Evolutionary conservation across 2,888 invertebrate species (phyloP).

Genomic region (Philereme transversata): DNA sequence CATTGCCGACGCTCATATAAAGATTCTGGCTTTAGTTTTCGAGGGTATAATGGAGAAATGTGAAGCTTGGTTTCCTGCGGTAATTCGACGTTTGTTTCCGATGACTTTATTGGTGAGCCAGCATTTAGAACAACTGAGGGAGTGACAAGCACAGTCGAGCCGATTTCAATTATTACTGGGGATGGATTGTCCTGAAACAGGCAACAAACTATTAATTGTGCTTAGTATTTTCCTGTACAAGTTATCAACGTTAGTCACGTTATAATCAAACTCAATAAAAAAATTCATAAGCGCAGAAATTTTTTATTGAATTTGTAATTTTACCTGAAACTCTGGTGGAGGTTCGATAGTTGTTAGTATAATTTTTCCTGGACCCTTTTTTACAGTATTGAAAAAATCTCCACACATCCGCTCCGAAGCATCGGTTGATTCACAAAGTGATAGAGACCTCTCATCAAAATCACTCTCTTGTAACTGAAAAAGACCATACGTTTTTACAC

Average conservation of each 20-base stretch:
- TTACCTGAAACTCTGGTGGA: constrained; percentile 92
- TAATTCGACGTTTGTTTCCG: constrained; percentile 53
- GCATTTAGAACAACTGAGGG: constrained; percentile 57
- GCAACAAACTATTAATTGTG: neutral
- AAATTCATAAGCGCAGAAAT: too few relatives aligned
- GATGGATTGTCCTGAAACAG: constrained; percentile 68
- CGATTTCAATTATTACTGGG: constrained; percentile 51
- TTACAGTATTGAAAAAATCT: constrained; percentile 92
- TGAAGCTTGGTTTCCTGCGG: constrained; percentile 52
- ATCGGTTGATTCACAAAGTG: constrained; percentile 91
- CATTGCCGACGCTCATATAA: constrained; percentile 73
- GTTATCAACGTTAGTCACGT: too few relatives aligned
- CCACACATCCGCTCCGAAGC: constrained; percentile 91
- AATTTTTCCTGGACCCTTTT: constrained; percentile 89
- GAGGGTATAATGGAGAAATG: constrained; percentile 68
- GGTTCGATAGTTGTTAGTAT: constrained; percentile 89
- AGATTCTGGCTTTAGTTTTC: constrained; percentile 67
- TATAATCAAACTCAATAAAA: too few relatives aligned
- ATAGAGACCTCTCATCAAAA: constrained; percentile 89
- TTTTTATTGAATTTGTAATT: neutral
- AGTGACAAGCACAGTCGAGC: constrained; percentile 55
- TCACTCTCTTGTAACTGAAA: constrained; percentile 91
- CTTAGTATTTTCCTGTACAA: constrained; percentile 15
- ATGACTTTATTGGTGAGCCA: constrained; percentile 51
- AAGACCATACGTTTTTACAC: constrained; percentile 28